phyloP scores from a whole-genome alignment of 2,888 invertebrate species.

The Tiliacea aurago region DNA sequence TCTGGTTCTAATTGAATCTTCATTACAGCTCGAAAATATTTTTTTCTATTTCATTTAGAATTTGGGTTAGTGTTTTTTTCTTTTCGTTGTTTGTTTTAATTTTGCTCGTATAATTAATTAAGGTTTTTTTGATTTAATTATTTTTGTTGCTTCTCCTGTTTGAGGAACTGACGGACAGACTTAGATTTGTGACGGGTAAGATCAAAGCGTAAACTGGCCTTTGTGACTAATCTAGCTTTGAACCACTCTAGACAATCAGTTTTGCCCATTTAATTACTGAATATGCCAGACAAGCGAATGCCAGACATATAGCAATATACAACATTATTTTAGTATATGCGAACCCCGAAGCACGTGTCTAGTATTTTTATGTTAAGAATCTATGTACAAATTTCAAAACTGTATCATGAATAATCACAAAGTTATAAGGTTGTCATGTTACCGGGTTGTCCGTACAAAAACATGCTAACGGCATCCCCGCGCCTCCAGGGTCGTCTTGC shows the following conservation, averaged over 20 bases:
- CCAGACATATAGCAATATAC: too few relatives aligned
- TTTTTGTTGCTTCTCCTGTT: not conserved
- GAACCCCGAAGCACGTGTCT: too few relatives aligned
- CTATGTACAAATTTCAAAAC: too few relatives aligned
- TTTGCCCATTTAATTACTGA: not conserved
- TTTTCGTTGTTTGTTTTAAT: slow-evolving; percentile 23
- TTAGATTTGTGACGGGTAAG: not conserved
- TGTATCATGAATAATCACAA: too few relatives aligned
- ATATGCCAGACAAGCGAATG: not conserved
- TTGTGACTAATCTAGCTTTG: not conserved
- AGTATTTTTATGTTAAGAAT: too few relatives aligned
- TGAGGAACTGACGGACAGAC: not conserved
- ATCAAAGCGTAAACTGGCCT: not conserved
- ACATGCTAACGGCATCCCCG: too few relatives aligned
- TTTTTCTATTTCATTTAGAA: slow-evolving; percentile 71
- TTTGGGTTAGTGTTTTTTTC: slow-evolving; percentile 68
- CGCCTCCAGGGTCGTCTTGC: too few relatives aligned
- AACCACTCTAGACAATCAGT: not conserved
- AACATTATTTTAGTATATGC: too few relatives aligned
- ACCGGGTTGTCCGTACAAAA: too few relatives aligned
- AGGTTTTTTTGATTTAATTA: not conserved
- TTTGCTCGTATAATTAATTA: slow-evolving; percentile 27
- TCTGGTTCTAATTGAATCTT: slow-evolving; percentile 70
- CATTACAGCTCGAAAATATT: slow-evolving; percentile 66
- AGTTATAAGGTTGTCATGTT: too few relatives aligned